These are phyloP conservation scores for Biston betularia DNA, from an alignment of 2,888 invertebrate genomes.

Conservation along the genomic window DNA sequence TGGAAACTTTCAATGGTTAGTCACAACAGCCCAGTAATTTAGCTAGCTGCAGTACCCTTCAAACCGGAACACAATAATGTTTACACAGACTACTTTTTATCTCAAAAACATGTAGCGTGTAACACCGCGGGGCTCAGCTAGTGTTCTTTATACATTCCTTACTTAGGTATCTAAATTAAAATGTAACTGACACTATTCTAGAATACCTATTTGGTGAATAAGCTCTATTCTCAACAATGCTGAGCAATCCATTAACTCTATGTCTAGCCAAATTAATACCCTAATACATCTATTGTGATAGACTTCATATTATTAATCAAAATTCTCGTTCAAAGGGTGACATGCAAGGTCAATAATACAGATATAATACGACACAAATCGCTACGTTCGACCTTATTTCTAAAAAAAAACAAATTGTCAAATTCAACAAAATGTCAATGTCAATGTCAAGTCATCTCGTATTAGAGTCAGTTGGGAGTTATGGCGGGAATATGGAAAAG, in stretches of 20 bases:
- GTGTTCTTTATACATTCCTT: no score
- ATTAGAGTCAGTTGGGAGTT: no score
- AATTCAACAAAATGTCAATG: not conserved
- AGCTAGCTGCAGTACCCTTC: no score
- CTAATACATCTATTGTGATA: constrained; percentile 20
- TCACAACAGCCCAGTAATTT: no score
- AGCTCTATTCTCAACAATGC: not conserved
- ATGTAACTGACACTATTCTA: not conserved
- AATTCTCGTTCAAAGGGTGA: constrained; percentile 32
- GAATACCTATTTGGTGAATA: not conserved
- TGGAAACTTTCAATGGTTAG: no score
- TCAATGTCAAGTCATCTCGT: no score
- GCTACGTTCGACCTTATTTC: constrained; percentile 6
- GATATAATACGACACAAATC: constrained; percentile 27
- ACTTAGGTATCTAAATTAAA: not conserved
- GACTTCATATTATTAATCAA: constrained; percentile 37
- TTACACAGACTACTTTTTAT: no score
- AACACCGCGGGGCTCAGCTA: no score
- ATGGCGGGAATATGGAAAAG: no score
- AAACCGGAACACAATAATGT: no score
- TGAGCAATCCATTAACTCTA: constrained; percentile 6
- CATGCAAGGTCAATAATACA: constrained; percentile 22
- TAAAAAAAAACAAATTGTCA: not conserved
- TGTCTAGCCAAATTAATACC: not conserved
- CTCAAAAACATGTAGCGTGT: no score